Base-by-base conservation (phyloP, 2,888 invertebrate genomes). In the Caenorhabditis virilis region DNA sequence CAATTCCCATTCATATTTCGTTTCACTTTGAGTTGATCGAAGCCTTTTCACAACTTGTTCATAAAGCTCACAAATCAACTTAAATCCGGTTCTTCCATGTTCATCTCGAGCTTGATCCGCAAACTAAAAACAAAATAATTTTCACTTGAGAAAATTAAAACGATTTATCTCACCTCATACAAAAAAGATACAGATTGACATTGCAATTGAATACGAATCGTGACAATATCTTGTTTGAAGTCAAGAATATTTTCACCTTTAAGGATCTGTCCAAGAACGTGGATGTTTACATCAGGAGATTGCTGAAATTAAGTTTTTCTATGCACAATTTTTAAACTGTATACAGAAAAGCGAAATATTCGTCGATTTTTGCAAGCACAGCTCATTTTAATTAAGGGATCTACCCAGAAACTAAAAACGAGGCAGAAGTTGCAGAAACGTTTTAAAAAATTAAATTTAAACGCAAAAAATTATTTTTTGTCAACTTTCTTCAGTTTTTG, bases 211-310 rank as follows among this genome's bases (percentile, higher is more conserved):
- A 66, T 41, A 1, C 43, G n/a, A 2, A 66, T 38, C 0, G 56
- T 61, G 1, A 61, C 56, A 20, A 66, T 45, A 22, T 66, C 60
- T 38, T 57, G 26, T 20, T 66, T 66, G 30, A 56, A 66, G 2
- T 60, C 60, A 20, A 61, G 22, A 6, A 61, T 23, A 41, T 66
- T 66, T 15, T 42, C 20, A 1, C 47, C n/a, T 30, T 49, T 51
- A 9, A 61, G n/a, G 39, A 66, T 61, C 7, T 46, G 26, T 15
- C 41, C 26, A 13, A 66, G 22, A 2, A 42, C 43, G 6, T 36
- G 27, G 20, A 57, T 13, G 30, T 51, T 45, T 41, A 22, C 27
- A 36, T 60, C 60, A 1, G 65, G 55, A 2, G 59, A 50, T 38
- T 52, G 55, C 38, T 46, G 18, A n/a, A n/a, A n/a, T n/a, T n/a